Conservation (phyloP, 2,888 invertebrate genomes). For the Agapostemon virescens region DNA sequence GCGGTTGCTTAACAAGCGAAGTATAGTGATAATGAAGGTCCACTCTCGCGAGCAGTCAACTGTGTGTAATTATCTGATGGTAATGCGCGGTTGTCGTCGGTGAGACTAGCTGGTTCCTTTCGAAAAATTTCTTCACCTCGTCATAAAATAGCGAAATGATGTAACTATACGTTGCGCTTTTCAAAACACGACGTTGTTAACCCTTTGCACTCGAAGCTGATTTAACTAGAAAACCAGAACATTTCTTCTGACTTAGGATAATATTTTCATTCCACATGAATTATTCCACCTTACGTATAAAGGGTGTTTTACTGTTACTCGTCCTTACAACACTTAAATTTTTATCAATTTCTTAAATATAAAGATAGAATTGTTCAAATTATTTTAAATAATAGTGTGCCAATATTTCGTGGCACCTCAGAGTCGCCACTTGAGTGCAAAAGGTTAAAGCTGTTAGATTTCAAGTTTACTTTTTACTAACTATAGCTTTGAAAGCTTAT, state of each 20-base stretch:
- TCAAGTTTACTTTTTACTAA: neutral
- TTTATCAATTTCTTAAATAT: too few relatives aligned
- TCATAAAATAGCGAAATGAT: constrained; percentile 63
- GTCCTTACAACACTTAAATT: too few relatives aligned
- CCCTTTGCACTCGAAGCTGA: too few relatives aligned
- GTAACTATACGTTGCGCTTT: constrained; percentile 48
- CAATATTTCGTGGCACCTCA: too few relatives aligned
- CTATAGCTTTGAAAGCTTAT: neutral
- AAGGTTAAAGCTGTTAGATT: neutral
- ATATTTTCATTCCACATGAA: too few relatives aligned
- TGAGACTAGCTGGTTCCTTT: constrained; percentile 66
- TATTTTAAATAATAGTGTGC: too few relatives aligned
- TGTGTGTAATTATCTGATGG: constrained; percentile 67
- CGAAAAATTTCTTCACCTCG: constrained; percentile 35
- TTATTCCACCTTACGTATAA: too few relatives aligned
- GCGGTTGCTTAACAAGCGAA: constrained; percentile 31
- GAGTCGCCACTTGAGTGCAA: too few relatives aligned
- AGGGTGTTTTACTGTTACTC: too few relatives aligned
- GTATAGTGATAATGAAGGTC: constrained; percentile 65
- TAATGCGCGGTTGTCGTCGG: constrained; percentile 70
- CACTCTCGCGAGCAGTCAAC: constrained; percentile 64
- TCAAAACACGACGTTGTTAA: neutral
- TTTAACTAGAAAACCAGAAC: too few relatives aligned
- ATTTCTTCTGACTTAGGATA: too few relatives aligned
- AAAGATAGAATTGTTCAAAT: too few relatives aligned